Conservation (phyloP, 2,113 vertebrate genomes). For the Semnopithecus entellus region DNA sequence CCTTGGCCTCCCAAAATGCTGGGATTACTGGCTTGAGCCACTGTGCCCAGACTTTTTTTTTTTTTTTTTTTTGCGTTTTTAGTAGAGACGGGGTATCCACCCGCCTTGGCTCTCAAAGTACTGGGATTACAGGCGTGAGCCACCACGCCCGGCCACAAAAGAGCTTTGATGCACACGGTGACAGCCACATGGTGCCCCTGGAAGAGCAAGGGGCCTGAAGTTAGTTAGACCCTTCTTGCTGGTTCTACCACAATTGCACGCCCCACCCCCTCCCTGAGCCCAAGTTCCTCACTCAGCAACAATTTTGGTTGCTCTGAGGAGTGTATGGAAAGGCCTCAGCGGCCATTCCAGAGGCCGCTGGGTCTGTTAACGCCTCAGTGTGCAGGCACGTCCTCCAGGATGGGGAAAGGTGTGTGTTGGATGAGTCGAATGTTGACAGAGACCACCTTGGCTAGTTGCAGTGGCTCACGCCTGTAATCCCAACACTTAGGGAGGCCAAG, state of each 20-base stretch:
- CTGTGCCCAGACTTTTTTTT: no score
- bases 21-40: no score
- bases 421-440: neutral
- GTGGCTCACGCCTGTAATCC: no score
- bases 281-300: neutral
- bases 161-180: neutral
- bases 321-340: neutral
- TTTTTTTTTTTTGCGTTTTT: no score
- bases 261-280: neutral
- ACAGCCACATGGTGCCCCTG: neutral
- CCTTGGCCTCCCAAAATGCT: no score
- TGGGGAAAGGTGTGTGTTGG: neutral
- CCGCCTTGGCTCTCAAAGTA: no score
- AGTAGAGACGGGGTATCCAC: no score
- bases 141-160: neutral
- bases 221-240: neutral
- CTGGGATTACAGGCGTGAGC: no score
- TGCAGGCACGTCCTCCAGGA: neutral
- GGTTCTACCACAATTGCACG: neutral
- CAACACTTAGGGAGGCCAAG: no score
- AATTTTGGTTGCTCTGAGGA: neutral
- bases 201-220: neutral
- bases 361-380: neutral
- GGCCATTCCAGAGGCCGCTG: neutral
- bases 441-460: neutral